Conservation (phyloP, 1,140 invertebrate species). For the Rhagoletis zephyria region DNA sequence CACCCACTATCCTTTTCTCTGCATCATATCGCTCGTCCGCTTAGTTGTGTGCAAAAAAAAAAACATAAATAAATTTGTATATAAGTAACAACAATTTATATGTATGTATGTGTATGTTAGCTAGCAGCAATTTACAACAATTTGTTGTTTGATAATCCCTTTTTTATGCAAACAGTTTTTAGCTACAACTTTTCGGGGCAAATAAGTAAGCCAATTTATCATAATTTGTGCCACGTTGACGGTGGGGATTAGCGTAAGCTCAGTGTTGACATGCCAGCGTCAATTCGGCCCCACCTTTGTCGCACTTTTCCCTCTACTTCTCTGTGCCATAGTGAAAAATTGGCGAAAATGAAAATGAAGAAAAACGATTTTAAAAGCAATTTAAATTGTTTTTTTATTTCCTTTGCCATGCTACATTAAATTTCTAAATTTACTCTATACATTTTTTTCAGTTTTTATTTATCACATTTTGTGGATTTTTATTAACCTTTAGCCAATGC, state of each 20-base stretch:
- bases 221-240: conserved; percentile 46
- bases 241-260: conserved; percentile 30
- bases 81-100: conserved; percentile 35
- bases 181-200: conserved; percentile 27
- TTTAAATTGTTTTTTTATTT: conserved; percentile 33
- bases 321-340: not conserved
- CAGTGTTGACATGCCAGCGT: conserved; percentile 25
- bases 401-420: conserved; percentile 16
- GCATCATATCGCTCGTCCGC: not conserved
- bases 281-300: not conserved
- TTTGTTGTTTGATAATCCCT: conserved; percentile 49
- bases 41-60: not conserved
- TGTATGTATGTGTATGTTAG: not conserved
- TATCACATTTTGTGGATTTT: conserved; percentile 28
- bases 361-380: conserved; percentile 36
- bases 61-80: not conserved
- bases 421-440: conserved; percentile 3
- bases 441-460: not conserved
- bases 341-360: conserved; percentile 35
- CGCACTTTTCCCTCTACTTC: not conserved
- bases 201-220: conserved; percentile 51
- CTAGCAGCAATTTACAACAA: conserved; percentile 41
- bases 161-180: conserved; percentile 50
- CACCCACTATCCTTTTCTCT: not conserved
- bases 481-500: not conserved